phyloP scores from a whole-genome alignment of 2,113 vertebrate genomes.

The Sylvilagus bachmani region DNA sequence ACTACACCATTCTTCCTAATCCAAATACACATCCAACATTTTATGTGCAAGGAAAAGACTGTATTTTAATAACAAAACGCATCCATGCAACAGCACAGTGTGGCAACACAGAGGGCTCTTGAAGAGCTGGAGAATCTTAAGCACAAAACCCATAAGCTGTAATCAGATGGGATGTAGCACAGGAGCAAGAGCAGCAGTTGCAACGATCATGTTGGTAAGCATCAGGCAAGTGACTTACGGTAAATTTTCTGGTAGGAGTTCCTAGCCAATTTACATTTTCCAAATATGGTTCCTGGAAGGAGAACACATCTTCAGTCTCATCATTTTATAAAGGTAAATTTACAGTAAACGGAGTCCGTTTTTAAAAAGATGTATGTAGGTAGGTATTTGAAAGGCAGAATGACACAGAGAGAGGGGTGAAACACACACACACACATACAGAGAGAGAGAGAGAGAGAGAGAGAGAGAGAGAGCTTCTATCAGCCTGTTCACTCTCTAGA shows the following conservation, averaged over 20 bases:
- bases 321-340: background rate
- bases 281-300: background rate
- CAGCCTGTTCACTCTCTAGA: too few species aligned
- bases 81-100: background rate
- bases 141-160: background rate
- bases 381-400: too few species aligned
- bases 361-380: too few species aligned
- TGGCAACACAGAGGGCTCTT: background rate
- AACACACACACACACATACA: too few species aligned
- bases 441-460: too few species aligned
- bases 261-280: background rate
- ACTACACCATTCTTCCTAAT: background rate
- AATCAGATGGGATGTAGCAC: background rate
- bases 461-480: too few species aligned
- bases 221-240: constrained; percentile 21
- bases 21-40: background rate
- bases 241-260: background rate
- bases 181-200: background rate
- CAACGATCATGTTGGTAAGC: background rate
- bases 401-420: too few species aligned
- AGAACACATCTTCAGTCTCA: constrained; percentile 19
- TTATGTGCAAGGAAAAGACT: background rate
- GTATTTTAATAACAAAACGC: background rate
- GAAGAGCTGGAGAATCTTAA: background rate
- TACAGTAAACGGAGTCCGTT: too few species aligned